Percentiles rank a stretch among this genome's conserved stretches.
Conservation (phyloP, 2,888 invertebrate genomes). For the Melanophora roralis region DNA sequence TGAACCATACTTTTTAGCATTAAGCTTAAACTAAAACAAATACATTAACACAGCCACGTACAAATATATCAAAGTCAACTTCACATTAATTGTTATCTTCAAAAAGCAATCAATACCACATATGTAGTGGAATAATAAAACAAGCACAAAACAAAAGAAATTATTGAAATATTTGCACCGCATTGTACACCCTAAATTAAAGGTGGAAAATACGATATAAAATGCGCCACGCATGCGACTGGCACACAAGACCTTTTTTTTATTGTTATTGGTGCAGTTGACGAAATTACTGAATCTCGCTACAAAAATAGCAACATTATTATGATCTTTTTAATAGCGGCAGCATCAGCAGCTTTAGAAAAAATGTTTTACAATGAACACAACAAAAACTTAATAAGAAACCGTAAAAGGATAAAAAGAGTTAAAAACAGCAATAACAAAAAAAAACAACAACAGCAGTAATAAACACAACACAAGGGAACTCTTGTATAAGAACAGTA, state of each 20-base stretch:
- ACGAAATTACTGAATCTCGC: constrained; percentile 36
- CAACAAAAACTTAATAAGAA: constrained; percentile 45
- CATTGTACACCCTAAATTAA: constrained; percentile 68
- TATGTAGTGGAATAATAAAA: constrained; percentile 61
- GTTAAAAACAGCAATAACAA: constrained; percentile 32
- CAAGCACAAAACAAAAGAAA: constrained; percentile 65
- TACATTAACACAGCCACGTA: not conserved
- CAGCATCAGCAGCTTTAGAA: constrained; percentile 9
- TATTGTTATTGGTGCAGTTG: not conserved
- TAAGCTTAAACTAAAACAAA: constrained; percentile 7
- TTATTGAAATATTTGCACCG: constrained; percentile 67
- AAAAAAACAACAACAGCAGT: constrained; percentile 15
- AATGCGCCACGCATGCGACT: constrained; percentile 64
- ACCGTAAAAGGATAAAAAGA: constrained; percentile 54
- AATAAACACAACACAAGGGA: constrained; percentile 51
- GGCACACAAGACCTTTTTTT: constrained; percentile 43
- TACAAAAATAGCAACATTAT: constrained; percentile 54
- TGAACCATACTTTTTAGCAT: not conserved
- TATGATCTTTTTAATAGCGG: constrained; percentile 30
- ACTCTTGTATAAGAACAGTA: constrained; percentile 44
- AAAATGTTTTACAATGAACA: not conserved
- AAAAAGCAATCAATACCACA: constrained; percentile 49
- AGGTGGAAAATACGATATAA: constrained; percentile 64
- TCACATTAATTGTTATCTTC: constrained; percentile 42
- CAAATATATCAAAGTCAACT: constrained; percentile 7